Evolutionary conservation across 1,140 invertebrate genomes (phyloP).

Genomic region (Arctopsyche grandis): DNA sequence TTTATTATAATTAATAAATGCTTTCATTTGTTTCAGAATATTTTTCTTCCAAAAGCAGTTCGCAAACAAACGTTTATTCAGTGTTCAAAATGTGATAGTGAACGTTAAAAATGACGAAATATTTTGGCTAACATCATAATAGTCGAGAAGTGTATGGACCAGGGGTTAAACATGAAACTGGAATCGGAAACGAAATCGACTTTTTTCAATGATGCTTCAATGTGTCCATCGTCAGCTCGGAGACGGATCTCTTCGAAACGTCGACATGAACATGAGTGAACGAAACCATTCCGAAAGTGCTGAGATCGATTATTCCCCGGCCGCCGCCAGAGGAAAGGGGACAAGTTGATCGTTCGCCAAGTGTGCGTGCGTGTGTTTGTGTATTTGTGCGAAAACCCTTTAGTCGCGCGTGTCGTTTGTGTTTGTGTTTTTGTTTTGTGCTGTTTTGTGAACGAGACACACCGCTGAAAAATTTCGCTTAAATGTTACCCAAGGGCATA

Average conservation of each 20-base stretch:
- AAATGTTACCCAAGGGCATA: slow-evolving; percentile 36
- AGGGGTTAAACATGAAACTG: too few relatives aligned
- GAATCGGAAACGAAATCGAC: too few relatives aligned
- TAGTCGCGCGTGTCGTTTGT: background rate
- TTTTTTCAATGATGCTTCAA: background rate
- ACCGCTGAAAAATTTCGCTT: slow-evolving; percentile 29
- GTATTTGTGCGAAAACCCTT: background rate
- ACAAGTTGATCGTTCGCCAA: background rate
- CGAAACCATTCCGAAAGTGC: background rate
- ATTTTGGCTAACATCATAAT: too few relatives aligned
- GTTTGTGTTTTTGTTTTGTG: background rate
- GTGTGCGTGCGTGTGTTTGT: background rate
- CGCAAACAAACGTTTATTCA: too few relatives aligned
- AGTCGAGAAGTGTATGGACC: too few relatives aligned
- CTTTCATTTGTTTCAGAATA: too few relatives aligned
- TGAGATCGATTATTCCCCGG: background rate
- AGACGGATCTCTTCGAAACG: background rate
- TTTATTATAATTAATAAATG: too few relatives aligned
- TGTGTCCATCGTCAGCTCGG: background rate
- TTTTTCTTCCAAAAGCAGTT: too few relatives aligned
- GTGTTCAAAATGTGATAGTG: too few relatives aligned
- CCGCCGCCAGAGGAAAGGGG: background rate
- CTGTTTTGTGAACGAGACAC: background rate
- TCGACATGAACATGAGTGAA: background rate
- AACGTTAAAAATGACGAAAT: too few relatives aligned